Percentiles rank a stretch among this genome's conserved stretches.
Evolutionary conservation across 2,888 invertebrate genomes (phyloP).

Genomic region (Micropterix aruncella): DNA sequence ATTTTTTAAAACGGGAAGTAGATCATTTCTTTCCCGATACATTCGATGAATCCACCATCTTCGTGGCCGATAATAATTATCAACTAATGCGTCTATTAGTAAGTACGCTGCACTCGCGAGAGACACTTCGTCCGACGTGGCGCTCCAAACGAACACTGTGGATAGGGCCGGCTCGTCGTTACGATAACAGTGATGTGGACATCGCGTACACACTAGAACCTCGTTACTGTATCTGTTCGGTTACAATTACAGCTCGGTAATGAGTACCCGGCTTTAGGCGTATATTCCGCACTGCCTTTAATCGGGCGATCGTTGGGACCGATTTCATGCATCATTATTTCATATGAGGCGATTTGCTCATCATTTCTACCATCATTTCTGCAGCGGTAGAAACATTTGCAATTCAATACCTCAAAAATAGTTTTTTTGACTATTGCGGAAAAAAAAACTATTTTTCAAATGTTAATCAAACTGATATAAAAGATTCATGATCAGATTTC

Average conservation of each 20-base stretch:
- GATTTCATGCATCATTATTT: no score
- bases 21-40: conserved; percentile 8
- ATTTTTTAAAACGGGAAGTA: conserved; percentile 7
- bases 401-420: no score
- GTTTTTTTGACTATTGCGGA: no score
- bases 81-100: conserved; percentile 7
- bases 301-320: no score
- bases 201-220: conserved; percentile 11
- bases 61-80: conserved; percentile 7
- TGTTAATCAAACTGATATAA: no score
- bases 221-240: conserved; percentile 10
- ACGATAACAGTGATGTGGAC: conserved; percentile 9
- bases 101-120: conserved; percentile 8
- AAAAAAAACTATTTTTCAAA: no score
- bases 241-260: conserved; percentile 11
- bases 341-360: no score
- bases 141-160: conserved; percentile 5
- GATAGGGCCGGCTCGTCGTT: conserved; percentile 3
- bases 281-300: no score
- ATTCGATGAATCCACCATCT: conserved; percentile 9
- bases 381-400: no score
- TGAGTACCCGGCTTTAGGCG: conserved; percentile 7
- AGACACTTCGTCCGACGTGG: conserved; percentile 6
- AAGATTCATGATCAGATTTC: no score
- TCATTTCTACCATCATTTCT: no score